Evolutionary conservation across 2,113 vertebrate genomes (phyloP).

Genomic region (Todiramphus saurophagus): DNA sequence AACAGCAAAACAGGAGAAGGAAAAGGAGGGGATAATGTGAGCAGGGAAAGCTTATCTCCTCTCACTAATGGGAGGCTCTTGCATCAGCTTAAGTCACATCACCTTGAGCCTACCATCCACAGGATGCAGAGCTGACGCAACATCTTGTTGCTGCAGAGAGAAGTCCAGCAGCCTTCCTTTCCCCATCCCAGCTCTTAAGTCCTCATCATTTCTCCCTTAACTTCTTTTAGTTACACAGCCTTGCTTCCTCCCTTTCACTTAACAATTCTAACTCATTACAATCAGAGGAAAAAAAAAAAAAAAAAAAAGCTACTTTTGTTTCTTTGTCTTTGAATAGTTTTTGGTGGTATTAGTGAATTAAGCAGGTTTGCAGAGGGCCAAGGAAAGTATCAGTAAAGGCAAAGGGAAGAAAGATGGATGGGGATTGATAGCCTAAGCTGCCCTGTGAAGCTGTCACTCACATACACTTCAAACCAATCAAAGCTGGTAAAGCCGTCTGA

Average conservation of each 20-base stretch:
- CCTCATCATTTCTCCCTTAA: neutral
- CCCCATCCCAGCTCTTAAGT: neutral
- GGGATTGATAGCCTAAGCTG: neutral
- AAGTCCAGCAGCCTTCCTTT: neutral
- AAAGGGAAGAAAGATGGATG: neutral
- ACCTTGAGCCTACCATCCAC: neutral
- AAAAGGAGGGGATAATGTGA: neutral
- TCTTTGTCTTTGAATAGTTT: neutral
- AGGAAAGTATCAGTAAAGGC: neutral
- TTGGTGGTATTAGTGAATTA: neutral
- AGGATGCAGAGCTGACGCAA: neutral
- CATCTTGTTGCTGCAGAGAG: neutral
- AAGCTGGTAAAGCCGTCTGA: neutral
- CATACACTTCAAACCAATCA: neutral
- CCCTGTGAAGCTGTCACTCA: neutral
- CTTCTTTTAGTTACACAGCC: neutral
- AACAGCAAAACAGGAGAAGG: neutral
- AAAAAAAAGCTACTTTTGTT: neutral
- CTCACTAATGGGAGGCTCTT: neutral
- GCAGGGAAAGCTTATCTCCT: neutral
- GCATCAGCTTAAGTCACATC: neutral
- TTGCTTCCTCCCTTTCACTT: neutral
- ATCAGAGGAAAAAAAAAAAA: neutral
- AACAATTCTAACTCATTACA: neutral
- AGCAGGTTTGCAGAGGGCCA: neutral